Evolutionary conservation across 1,140 invertebrate genomes (phyloP).

Genomic region (Zophobas morio): DNA sequence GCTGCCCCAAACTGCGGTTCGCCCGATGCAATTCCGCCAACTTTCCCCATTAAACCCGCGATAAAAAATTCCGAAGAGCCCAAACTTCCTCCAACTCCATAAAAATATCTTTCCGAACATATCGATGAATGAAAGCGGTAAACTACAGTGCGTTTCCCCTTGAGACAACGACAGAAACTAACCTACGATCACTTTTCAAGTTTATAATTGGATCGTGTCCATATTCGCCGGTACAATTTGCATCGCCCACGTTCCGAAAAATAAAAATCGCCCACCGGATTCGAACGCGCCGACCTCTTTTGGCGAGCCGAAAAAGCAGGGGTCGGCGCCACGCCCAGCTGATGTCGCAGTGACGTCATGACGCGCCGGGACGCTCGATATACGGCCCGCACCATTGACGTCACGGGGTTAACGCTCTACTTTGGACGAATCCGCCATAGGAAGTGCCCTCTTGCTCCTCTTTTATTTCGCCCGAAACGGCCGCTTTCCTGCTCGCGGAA

Average conservation of each 20-base stretch:
- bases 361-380: conserved; percentile 60
- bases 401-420: conserved; percentile 54
- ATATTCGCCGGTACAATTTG: not conserved
- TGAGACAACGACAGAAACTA: conserved; percentile 13
- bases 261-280: not conserved
- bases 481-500: conserved; percentile 24
- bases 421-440: conserved; percentile 48
- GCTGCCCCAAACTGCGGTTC: no score
- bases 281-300: conserved; percentile 48
- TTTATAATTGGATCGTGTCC: conserved; percentile 6
- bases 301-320: conserved; percentile 17
- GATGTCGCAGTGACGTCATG: conserved; percentile 60
- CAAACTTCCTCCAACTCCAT: conserved; percentile 1
- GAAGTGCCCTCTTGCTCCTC: conserved; percentile 29
- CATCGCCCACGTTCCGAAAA: conserved; percentile 14
- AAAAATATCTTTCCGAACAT: conserved; percentile 5
- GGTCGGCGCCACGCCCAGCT: conserved; percentile 62
- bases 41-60: not conserved
- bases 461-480: conserved; percentile 32
- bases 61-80: not conserved
- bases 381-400: conserved; percentile 54
- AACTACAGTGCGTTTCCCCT: conserved; percentile 2
- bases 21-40: no score
- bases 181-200: conserved; percentile 21
- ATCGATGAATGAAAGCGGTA: conserved; percentile 31